Conservation (phyloP, 2,888 invertebrate species). For the Drosophila rubida region DNA sequence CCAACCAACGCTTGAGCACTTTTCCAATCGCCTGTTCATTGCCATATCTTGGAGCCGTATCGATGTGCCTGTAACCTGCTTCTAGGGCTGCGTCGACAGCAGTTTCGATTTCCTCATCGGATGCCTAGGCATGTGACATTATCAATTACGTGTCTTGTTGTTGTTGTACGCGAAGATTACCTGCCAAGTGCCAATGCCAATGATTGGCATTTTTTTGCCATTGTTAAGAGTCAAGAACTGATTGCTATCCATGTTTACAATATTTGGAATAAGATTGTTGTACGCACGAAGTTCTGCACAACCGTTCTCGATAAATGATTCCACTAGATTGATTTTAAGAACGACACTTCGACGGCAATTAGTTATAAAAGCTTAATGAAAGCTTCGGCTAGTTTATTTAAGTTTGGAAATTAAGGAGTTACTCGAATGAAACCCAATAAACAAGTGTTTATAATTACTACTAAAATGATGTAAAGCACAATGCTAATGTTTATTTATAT, state of each 20-base stretch:
- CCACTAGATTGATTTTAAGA: too few relatives aligned
- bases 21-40: conserved; percentile 92
- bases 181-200: not conserved
- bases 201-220: not conserved
- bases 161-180: not conserved
- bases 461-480: too few relatives aligned
- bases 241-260: not conserved
- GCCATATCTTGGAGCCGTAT: conserved; percentile 91
- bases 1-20: conserved; percentile 90
- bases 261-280: too few relatives aligned
- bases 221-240: not conserved
- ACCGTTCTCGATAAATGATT: too few relatives aligned
- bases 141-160: not conserved
- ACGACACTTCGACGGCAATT: too few relatives aligned
- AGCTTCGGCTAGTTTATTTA: too few relatives aligned
- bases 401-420: too few relatives aligned
- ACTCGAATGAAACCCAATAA: too few relatives aligned
- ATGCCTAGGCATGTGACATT: conserved; percentile 86
- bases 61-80: conserved; percentile 93
- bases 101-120: conserved; percentile 88
- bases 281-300: too few relatives aligned
- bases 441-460: too few relatives aligned
- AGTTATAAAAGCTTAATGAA: too few relatives aligned
- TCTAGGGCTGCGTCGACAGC: conserved; percentile 90
- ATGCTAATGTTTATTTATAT: too few relatives aligned